Conservation (phyloP, 2,113 vertebrate species). For the Sebastes fasciatus region DNA sequence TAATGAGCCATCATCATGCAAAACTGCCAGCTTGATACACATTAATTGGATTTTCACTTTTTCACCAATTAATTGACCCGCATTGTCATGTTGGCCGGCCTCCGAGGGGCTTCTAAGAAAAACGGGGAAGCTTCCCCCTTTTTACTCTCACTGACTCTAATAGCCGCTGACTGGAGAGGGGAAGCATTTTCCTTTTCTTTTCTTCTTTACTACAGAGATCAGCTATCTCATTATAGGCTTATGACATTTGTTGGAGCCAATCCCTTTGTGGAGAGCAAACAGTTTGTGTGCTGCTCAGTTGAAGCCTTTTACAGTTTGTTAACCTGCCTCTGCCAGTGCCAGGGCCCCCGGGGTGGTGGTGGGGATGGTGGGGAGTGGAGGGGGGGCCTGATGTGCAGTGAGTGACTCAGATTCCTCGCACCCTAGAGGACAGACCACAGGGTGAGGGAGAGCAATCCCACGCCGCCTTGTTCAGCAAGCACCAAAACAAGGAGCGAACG, state of each 20-base stretch:
- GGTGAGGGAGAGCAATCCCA: slow-evolving; percentile 79
- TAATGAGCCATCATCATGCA: slow-evolving; percentile 92
- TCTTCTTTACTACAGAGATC: slow-evolving; percentile 83
- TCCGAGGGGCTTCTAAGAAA: slow-evolving; percentile 81
- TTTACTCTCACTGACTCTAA: slow-evolving; percentile 84
- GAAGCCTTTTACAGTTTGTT: slow-evolving; percentile 90
- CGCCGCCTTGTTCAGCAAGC: slow-evolving; percentile 82
- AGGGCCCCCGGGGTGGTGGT: slow-evolving; percentile 59
- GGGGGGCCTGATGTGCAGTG: slow-evolving; percentile 72
- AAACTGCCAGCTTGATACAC: slow-evolving; percentile 90
- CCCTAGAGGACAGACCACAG: slow-evolving; percentile 78
- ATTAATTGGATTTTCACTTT: slow-evolving; percentile 93
- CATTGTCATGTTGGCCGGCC: slow-evolving; percentile 87
- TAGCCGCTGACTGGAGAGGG: slow-evolving; percentile 85
- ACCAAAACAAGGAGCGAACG: slow-evolving; percentile 71
- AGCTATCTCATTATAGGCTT: slow-evolving; percentile 95
- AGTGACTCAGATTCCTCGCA: slow-evolving; percentile 74
- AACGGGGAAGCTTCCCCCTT: slow-evolving; percentile 77
- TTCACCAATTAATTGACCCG: slow-evolving; percentile 88
- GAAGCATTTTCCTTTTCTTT: slow-evolving; percentile 85
- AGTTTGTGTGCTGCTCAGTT: slow-evolving; percentile 91
- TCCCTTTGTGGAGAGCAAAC: slow-evolving; percentile 92
- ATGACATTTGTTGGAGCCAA: slow-evolving; percentile 91
- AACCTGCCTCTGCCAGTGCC: slow-evolving; percentile 82
- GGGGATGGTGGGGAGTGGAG: not conserved